Conservation (phyloP, 2,888 invertebrate species). For the Amphipyra berbera region DNA sequence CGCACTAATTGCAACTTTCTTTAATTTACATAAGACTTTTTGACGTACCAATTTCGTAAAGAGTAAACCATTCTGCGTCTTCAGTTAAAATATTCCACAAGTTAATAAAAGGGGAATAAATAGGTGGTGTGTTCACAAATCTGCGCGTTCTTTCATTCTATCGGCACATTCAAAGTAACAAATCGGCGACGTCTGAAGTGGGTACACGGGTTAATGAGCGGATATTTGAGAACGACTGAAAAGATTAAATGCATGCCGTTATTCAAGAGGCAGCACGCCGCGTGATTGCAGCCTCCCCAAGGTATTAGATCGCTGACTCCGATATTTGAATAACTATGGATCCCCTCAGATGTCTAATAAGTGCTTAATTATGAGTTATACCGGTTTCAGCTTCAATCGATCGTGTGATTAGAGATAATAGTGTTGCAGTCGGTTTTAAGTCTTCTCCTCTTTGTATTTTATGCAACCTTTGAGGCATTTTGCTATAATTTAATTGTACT, state of each 20-base stretch:
- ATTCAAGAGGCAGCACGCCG: constrained; percentile 76
- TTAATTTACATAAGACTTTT: too few species aligned
- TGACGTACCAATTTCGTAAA: too few species aligned
- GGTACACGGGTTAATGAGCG: constrained; percentile 87
- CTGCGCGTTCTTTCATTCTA: constrained; percentile 79
- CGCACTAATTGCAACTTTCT: too few species aligned
- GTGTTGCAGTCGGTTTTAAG: constrained; percentile 5
- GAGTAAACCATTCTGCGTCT: too few species aligned
- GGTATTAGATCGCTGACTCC: constrained; percentile 66
- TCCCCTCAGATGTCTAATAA: constrained; percentile 40
- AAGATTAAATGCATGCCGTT: constrained; percentile 86
- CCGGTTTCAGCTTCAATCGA: constrained; percentile 19
- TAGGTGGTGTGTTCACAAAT: constrained; percentile 65
- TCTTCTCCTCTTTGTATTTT: background rate
- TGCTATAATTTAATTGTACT: too few species aligned
- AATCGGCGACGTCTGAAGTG: constrained; percentile 85
- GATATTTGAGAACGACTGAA: constrained; percentile 85
- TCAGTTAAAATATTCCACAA: constrained; percentile 17
- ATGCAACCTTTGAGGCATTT: too few species aligned
- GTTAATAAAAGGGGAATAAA: constrained; percentile 46
- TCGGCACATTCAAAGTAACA: constrained; percentile 83
- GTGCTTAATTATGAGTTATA: constrained; percentile 51
- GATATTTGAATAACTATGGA: constrained; percentile 64
- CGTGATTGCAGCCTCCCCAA: constrained; percentile 67
- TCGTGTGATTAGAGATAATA: constrained; percentile 28